Conservation (phyloP, 2,113 vertebrate genomes). For the Alouatta palliata region DNA sequence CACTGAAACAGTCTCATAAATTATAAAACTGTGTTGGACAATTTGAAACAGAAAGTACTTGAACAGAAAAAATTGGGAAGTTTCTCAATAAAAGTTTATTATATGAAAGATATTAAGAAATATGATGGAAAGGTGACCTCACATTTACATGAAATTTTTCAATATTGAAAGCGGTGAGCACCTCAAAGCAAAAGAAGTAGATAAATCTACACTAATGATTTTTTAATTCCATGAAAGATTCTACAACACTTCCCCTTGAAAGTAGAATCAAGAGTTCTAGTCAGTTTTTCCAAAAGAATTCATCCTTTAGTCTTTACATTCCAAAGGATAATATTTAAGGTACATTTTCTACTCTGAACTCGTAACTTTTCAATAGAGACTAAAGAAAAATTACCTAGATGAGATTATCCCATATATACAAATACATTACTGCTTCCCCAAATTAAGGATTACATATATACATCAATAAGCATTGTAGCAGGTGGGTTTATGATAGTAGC, state of each 20-base stretch:
- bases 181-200: background rate
- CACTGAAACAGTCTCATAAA: background rate
- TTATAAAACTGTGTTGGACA: background rate
- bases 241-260: background rate
- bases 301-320: background rate
- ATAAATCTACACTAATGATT: background rate
- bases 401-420: background rate
- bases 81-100: background rate
- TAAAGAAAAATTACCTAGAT: background rate
- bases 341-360: background rate
- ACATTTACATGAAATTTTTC: background rate
- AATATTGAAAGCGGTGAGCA: background rate
- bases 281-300: background rate
- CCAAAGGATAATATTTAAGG: background rate
- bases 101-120: background rate
- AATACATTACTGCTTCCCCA: background rate
- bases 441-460: background rate
- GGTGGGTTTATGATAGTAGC: constrained; percentile 2
- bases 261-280: background rate
- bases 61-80: background rate
- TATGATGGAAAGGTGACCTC: background rate
- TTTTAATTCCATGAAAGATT: constrained; percentile 1
- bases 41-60: background rate
- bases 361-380: background rate
- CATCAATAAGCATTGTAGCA: background rate